Conservation (phyloP, 2,113 vertebrate genomes). For the Lepus europaeus region DNA sequence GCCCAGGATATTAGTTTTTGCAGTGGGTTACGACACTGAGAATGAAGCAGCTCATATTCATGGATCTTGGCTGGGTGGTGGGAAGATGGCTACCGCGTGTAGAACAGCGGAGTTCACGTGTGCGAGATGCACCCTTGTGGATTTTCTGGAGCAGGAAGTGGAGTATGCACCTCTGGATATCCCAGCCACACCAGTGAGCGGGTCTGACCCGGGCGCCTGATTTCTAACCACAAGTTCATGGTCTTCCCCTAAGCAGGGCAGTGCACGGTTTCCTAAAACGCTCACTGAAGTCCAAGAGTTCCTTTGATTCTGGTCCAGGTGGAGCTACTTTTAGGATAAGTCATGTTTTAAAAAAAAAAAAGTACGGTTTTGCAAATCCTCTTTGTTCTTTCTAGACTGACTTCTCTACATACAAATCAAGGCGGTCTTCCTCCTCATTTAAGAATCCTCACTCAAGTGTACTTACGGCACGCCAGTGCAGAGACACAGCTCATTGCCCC, state of each 20-base stretch:
- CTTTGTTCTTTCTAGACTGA: not conserved
- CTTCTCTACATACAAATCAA: not conserved
- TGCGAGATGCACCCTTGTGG: not conserved
- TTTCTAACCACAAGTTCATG: not conserved
- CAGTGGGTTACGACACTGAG: constrained; percentile 48
- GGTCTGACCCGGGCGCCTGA: not conserved
- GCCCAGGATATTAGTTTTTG: constrained; percentile 71
- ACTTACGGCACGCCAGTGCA: not conserved
- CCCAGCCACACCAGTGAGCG: not conserved
- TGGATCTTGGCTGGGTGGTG: constrained; percentile 19
- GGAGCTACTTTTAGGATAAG: not conserved
- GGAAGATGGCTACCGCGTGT: constrained; percentile 18
- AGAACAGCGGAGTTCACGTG: not conserved
- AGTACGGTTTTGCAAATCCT: not conserved
- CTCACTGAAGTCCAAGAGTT: not conserved
- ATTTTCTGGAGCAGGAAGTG: constrained; percentile 21
- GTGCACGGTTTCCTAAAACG: not conserved
- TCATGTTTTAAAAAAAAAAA: not conserved
- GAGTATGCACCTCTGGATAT: not conserved
- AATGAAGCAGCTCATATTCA: constrained; percentile 68
- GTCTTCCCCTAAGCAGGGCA: not conserved
- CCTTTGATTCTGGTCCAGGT: not conserved
- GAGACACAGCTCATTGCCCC: not conserved
- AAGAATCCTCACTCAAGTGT: constrained; percentile 14
- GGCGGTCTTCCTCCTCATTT: not conserved